Conservation (phyloP, 2,797 vertebrate species). For the Falco berigora region DNA sequence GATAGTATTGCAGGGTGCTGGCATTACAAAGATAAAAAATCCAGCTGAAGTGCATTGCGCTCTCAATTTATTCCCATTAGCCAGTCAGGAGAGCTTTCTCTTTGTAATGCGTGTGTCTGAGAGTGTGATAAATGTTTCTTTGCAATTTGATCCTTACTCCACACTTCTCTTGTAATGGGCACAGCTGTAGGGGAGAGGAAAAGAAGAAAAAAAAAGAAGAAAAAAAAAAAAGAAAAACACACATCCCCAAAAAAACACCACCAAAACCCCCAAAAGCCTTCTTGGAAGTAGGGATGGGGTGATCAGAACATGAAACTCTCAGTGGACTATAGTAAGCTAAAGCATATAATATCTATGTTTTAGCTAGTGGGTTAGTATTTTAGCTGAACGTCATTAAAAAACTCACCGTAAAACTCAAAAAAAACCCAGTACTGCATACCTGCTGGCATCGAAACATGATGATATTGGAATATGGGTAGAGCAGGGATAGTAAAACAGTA, state of each 20-base stretch:
- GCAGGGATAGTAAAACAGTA: neutral
- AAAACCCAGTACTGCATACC: fast-evolving
- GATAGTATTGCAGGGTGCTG: neutral
- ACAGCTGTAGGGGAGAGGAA: neutral
- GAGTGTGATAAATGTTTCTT: neutral
- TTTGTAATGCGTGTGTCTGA: neutral
- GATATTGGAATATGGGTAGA: neutral
- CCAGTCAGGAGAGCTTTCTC: neutral
- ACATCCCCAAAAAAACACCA: no score
- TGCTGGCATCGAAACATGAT: neutral
- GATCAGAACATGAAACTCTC: neutral
- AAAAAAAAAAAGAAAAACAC: no score
- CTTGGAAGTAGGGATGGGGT: neutral
- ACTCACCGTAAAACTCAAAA: neutral
- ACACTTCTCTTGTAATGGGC: neutral
- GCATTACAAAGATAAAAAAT: neutral
- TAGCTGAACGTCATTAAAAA: neutral
- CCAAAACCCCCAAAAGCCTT: neutral
- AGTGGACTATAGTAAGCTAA: neutral
- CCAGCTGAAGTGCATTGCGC: neutral
- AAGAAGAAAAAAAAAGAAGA: neutral
- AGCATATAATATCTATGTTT: neutral
- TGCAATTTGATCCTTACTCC: neutral
- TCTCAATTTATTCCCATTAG: neutral
- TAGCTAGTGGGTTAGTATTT: neutral